Base-by-base conservation (phyloP, 92 coral and sea anemone species). In the Anthopleura xanthogrammica region DNA sequence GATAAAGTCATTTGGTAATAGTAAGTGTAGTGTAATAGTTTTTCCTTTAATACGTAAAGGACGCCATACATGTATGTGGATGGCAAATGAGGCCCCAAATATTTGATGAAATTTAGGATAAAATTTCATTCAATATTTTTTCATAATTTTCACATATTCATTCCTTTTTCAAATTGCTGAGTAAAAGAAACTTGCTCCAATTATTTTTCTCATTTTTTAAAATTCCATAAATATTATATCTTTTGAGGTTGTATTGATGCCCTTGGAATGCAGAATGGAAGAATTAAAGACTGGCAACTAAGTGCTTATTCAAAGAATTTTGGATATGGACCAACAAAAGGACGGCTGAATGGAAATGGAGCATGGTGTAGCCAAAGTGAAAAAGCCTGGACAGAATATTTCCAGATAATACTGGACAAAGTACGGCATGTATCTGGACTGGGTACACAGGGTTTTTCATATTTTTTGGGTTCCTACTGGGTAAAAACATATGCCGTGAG, bases 351-450 rank as follows among this genome's bases (percentile, higher is more conserved):
- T 77, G 66, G 57, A 17, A 14, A 40, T 22, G 12, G 12, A 50
- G 86, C 92, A 0, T 91, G 94, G 94, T 91, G 94, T 24, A 88
- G 94, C 50, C n/a, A 76, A 11, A 60, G 23, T 76, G 71, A 88
- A 46, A 80, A 13, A 56, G 11, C 29, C 9, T 39, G n/a, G 76
- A 79, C 52, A 0, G 87, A 88, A 22, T 91, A 85, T 64, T 77
- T 91, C n/a, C 80, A 91, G 76, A 85, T 91, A 29, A 80, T 83
- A 16, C 60, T 91, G 79, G 85, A 88, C 24, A 79, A 70, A 50
- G 87, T 91, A 73, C 79, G 89, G 64, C 92, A 91, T 77, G 85
- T 91, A 42, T 88, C 94, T 19, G 81, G 83, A 16, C 83, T 91
- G 17, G 88, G 62, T 36, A 88, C 89, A 7, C 94, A 91, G 80